Conservation (phyloP, 2,888 invertebrate species). For the Limnephilus rhombicus region DNA sequence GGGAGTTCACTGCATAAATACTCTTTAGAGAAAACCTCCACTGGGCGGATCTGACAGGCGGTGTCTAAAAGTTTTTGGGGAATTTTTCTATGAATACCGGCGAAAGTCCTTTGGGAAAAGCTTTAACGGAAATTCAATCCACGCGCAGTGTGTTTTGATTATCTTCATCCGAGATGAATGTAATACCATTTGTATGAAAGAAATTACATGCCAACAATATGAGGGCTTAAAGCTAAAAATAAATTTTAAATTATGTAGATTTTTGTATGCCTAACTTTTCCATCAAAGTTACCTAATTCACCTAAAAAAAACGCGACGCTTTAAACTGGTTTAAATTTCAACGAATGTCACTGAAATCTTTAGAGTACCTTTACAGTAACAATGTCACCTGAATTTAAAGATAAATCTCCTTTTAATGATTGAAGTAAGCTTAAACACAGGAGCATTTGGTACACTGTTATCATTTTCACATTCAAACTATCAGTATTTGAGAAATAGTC, state of each 20-base stretch:
- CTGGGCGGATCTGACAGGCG: neutral
- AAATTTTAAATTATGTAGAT: neutral
- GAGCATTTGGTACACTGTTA: neutral
- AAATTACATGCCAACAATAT: neutral
- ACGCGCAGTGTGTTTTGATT: neutral
- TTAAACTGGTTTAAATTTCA: no score
- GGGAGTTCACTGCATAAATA: no score
- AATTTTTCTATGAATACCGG: conserved; percentile 10
- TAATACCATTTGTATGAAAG: neutral
- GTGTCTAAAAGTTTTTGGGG: neutral
- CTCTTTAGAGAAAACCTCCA: no score
- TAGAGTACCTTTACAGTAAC: neutral
- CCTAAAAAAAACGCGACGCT: no score
- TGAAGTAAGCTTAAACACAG: neutral
- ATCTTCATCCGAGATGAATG: neutral
- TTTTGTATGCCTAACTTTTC: neutral
- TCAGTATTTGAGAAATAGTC: no score
- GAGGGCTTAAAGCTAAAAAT: neutral
- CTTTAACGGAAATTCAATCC: conserved; percentile 6
- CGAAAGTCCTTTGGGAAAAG: neutral
- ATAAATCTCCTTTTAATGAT: neutral
- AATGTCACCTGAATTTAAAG: neutral
- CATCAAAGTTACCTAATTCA: no score
- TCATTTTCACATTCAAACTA: neutral
- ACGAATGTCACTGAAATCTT: neutral